Evolutionary conservation across 2,888 invertebrate species (phyloP).

Genomic region (Parapristionchus giblindavisi): DNA sequence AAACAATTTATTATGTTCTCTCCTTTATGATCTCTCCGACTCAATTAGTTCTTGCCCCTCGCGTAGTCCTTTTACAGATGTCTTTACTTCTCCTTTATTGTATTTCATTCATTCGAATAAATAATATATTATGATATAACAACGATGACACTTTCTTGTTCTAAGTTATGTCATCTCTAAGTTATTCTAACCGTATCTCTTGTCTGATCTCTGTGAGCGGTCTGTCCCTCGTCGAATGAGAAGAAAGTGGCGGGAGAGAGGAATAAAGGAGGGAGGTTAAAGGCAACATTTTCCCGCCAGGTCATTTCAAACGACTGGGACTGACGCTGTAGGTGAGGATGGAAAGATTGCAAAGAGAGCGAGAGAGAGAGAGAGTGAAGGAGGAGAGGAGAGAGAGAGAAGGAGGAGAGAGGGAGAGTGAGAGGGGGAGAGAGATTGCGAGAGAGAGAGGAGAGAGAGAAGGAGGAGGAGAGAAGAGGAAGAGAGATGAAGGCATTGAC

Average conservation of each 20-base stretch:
- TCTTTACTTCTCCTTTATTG: too few relatives aligned
- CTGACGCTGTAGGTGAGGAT: not conserved
- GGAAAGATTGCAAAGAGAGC: not conserved
- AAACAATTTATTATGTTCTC: too few relatives aligned
- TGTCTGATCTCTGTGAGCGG: too few relatives aligned
- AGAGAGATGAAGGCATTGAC: not conserved
- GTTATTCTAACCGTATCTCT: too few relatives aligned
- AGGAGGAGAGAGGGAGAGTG: not conserved
- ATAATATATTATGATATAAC: too few relatives aligned
- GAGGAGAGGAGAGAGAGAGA: conserved; percentile 23
- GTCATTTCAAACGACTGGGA: not conserved
- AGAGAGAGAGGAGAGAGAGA: not conserved
- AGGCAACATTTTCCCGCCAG: not conserved
- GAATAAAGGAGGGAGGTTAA: not conserved
- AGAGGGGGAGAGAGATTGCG: conserved; percentile 1
- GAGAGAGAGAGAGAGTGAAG: conserved; percentile 1
- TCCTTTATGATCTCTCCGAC: not conserved
- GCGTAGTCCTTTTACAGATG: too few relatives aligned
- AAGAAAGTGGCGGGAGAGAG: too few relatives aligned
- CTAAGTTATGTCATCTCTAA: too few relatives aligned
- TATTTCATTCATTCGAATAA: too few relatives aligned
- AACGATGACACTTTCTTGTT: too few relatives aligned
- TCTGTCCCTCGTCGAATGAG: too few relatives aligned
- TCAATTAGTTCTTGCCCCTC: too few relatives aligned
- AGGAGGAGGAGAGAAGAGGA: conserved; percentile 5